These are phyloP conservation scores for Sisor rabdophorus DNA, from an alignment of 2,113 vertebrate genomes.

Conservation along the genomic window DNA sequence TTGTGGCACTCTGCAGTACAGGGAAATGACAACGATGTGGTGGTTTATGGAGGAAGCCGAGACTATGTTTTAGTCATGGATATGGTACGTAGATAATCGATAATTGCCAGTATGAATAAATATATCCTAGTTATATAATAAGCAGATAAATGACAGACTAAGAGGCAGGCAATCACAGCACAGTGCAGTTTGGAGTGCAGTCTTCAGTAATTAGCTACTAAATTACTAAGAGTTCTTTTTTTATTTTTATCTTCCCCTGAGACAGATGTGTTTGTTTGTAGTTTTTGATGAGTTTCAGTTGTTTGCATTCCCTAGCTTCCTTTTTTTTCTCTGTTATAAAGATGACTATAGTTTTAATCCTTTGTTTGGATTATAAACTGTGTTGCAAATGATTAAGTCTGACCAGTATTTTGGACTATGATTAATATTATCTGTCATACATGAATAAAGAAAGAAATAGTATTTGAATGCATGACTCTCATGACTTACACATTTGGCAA, in stretches of 20 bases:
- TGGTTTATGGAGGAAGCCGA: conserved; percentile 92
- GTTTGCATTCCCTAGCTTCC: neutral
- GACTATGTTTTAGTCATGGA: conserved; percentile 82
- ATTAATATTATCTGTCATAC: neutral
- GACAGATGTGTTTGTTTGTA: neutral
- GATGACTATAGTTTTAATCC: neutral
- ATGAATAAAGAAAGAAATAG: neutral
- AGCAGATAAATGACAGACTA: neutral
- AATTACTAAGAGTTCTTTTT: neutral
- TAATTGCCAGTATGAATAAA: neutral
- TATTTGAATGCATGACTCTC: neutral
- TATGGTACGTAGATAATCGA: conserved; percentile 71
- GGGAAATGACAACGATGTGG: conserved; percentile 83
- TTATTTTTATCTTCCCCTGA: neutral
- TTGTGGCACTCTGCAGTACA: conserved; percentile 89
- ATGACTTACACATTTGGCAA: too few species aligned
- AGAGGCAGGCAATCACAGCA: neutral
- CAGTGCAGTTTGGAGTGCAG: neutral
- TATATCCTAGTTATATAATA: neutral
- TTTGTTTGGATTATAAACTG: neutral
- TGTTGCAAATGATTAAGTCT: neutral
- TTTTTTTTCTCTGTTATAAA: neutral
- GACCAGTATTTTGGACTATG: neutral
- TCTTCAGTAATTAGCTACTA: neutral
- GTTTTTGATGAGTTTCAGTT: neutral